Evolutionary conservation across 2,113 vertebrate species (phyloP), one percentile per base, ranked within the genome.

Genomic region (Catharus minimus): DNA sequence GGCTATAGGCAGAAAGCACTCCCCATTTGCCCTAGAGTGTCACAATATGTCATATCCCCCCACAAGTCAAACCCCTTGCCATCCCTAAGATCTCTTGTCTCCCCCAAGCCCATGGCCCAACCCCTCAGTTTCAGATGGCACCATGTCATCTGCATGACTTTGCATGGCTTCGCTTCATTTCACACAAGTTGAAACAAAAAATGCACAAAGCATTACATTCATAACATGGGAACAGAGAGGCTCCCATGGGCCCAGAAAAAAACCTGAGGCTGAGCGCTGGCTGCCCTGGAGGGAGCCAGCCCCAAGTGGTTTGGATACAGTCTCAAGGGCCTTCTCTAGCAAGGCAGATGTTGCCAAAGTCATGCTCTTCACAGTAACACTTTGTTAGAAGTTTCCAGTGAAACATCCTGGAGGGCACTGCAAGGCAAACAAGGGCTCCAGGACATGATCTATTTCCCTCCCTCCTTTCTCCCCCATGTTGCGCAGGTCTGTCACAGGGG

Each of bases 1-100:
- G 19, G 30, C 18, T 55, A 7, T 0, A 57, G 22, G 49, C 27
- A 81, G 36, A 62, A 69, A 84, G 22, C 3, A 4, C 20, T 43
- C 15, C 19, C 16, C 0, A 1, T 41, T n/a, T 56, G 49, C 30
- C 49, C 58, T 33, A 8, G 26, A 32, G 13, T n/a, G 20, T 15
- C 18, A 27, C 3, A 0, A 0, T 20, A 11, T 5, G 11, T 7
- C 32, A 33, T 5, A 5, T 12, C 4, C 38, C 28, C 30, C 18
- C 49, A 11, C 61, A 53, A 2, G 12, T 16, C 15, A 71, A 72
- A 82, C 26, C 28, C n/a, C 24, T 13, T 39, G 43, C 27, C 30
- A 39, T 9, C 9, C 18, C 28, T 15, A 39, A 1, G 3, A 20
- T 32, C 13, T 49, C 26, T 19, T 14, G 53, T 26, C 36, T 39